These are phyloP conservation scores for Enoplosus armatus DNA, from an alignment of 2,797 vertebrate species.

Conservation along the genomic window DNA sequence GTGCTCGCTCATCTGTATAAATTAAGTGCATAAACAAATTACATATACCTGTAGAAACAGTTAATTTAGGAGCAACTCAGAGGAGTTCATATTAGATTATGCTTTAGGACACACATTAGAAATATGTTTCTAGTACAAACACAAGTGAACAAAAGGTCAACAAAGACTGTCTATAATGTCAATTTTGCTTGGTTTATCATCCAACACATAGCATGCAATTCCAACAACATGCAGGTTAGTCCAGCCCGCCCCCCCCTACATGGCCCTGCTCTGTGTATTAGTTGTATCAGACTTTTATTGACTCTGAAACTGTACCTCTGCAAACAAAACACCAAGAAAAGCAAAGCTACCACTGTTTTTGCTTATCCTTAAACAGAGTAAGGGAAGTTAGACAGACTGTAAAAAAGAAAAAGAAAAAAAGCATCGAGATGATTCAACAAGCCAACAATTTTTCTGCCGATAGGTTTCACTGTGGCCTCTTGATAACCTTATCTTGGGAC, in stretches of 20 bases:
- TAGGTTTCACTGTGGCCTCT: slow-evolving; percentile 54
- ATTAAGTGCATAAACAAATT: slow-evolving; percentile 2
- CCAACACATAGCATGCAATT: slow-evolving; percentile 58
- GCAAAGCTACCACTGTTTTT: slow-evolving; percentile 21
- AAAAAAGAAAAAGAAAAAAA: too few relatives aligned
- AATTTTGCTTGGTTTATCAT: slow-evolving; percentile 73
- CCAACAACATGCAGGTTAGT: slow-evolving; percentile 59
- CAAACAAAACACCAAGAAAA: neutral
- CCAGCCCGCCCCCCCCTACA: neutral
- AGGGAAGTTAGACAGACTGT: slow-evolving; percentile 51
- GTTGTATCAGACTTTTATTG: slow-evolving; percentile 26
- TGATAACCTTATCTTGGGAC: slow-evolving; percentile 66
- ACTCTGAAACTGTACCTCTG: slow-evolving; percentile 6
- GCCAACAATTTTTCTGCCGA: slow-evolving; percentile 26
- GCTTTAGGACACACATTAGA: slow-evolving; percentile 3
- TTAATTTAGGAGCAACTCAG: neutral
- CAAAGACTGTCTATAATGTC: slow-evolving; percentile 68
- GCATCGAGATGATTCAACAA: slow-evolving; percentile 21
- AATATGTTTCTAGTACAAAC: slow-evolving; percentile 60
- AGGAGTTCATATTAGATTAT: neutral
- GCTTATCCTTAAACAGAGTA: slow-evolving; percentile 43
- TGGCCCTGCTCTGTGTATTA: slow-evolving; percentile 11
- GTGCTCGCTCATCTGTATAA: neutral
- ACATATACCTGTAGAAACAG: neutral
- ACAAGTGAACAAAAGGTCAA: slow-evolving; percentile 54